Conservation (phyloP, 2,888 invertebrate genomes). For the Conchocele bisecta region DNA sequence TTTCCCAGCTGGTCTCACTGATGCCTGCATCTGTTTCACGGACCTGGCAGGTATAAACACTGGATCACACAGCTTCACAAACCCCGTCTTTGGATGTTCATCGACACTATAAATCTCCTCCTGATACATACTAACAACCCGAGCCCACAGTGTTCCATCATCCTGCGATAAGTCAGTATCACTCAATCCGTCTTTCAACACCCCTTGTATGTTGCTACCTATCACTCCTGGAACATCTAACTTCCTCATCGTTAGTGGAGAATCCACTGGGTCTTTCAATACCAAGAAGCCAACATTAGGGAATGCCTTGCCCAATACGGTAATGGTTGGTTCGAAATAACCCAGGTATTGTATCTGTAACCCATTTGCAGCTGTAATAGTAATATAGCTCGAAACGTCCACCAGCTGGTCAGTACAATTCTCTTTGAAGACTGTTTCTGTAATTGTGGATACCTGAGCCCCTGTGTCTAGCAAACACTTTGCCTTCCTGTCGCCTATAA, state of each 20-base stretch:
- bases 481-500: not conserved
- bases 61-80: not conserved
- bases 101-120: too few relatives aligned
- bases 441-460: not conserved
- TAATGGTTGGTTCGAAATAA: constrained; percentile 22
- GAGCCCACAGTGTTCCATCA: too few relatives aligned
- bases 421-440: not conserved
- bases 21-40: not conserved
- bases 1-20: not conserved
- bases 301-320: constrained; percentile 4
- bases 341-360: constrained; percentile 38
- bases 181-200: too few relatives aligned
- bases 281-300: constrained; percentile 26
- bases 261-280: constrained; percentile 14
- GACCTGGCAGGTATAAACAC: not conserved
- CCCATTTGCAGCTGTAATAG: constrained; percentile 34
- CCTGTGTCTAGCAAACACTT: constrained; percentile 4
- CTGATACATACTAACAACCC: too few relatives aligned
- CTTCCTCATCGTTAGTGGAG: constrained; percentile 3
- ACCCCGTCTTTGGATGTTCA: not conserved
- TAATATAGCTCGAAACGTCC: constrained; percentile 28
- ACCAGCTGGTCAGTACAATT: not conserved
- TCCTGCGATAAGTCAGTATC: too few relatives aligned
- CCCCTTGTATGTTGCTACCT: constrained; percentile 28
- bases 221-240: constrained; percentile 25